These are phyloP conservation scores for Neosilurus mollespiculum DNA, from an alignment of 2,797 vertebrate species.

Conservation along the genomic window DNA sequence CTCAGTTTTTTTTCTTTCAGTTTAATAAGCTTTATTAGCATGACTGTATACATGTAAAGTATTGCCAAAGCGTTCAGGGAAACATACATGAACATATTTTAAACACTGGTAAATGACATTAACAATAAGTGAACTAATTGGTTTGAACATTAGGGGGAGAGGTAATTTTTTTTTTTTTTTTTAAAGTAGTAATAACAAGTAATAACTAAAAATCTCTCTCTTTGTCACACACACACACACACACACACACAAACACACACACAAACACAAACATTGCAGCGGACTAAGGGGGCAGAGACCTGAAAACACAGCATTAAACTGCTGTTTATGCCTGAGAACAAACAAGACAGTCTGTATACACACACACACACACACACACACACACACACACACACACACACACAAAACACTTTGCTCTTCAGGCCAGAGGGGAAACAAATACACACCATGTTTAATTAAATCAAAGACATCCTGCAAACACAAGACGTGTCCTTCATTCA, in stretches of 20 bases:
- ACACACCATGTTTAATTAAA: constrained; percentile 46
- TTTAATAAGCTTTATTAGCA: no score
- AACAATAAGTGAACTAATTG: no score
- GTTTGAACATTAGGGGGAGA: no score
- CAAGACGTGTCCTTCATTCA: constrained; percentile 4
- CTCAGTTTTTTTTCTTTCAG: no score
- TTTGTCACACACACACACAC: background rate
- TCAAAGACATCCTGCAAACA: constrained; percentile 35
- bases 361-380: constrained; percentile 7
- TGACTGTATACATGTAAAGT: no score
- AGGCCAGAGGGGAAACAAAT: constrained; percentile 42
- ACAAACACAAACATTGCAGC: background rate
- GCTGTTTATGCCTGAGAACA: constrained; percentile 29
- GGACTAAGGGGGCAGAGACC: background rate
- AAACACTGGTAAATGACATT: no score
- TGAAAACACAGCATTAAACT: constrained; percentile 15
- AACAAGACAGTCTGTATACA: background rate
- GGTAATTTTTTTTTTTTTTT: no score
- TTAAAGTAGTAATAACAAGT: no score
- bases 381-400: constrained; percentile 3
- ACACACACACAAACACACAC: background rate
- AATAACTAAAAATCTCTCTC: no score
- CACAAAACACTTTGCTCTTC: background rate
- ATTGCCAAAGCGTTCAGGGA: no score
- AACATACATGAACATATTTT: no score